Base-by-base conservation (phyloP, 1,140 invertebrate species). In the Drosophila arizonae region DNA sequence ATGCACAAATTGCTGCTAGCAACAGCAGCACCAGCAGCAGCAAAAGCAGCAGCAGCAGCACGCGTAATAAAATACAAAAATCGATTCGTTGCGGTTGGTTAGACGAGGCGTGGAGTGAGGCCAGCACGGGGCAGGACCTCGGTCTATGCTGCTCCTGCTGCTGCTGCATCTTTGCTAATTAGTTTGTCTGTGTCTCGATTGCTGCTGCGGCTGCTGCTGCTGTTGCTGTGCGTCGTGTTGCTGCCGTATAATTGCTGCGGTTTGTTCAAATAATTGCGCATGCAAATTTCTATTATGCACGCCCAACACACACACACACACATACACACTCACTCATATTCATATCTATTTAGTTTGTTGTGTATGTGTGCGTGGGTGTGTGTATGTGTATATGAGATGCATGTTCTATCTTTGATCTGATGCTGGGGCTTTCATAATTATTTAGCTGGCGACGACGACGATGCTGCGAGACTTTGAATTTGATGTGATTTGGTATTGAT, bases 181-280 rank as follows among this genome's bases (percentile, higher is more conserved):
- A 89, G 86, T 57, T 77, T 85, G 85, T 89, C 77, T 78, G 70
- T 78, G 70, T 39, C 36, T 46, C 48, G 48, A 46, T 39, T 39
- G 48, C 48, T 76, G 51, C 48, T 76, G 51, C 21, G 60, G 55
- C 48, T 61, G 51, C 17, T 17, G 17, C 17, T 17, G 17, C 17
- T 17, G 68, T 41, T 61, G 51, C 46, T 41, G 67, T 81, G 73
- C 64, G 64, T 71, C 65, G 70, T 78, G 82, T 82, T 79, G 82
- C 79, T 81, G 78, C 55, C 76, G 76, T 87, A 66, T 87, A 88
- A 88, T 88, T 84, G 74, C 77, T 88, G 84, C 77, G 84, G 84
- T 88, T 88, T 89, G 74, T 88, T 89, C 85, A 89, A 88, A 88
- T 88, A 88, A 88, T 88, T 88, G 79, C 73, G 84, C 84, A 88